These are phyloP conservation scores for Rhamnusium bicolor DNA, from an alignment of 2,888 invertebrate species.

Conservation along the genomic window DNA sequence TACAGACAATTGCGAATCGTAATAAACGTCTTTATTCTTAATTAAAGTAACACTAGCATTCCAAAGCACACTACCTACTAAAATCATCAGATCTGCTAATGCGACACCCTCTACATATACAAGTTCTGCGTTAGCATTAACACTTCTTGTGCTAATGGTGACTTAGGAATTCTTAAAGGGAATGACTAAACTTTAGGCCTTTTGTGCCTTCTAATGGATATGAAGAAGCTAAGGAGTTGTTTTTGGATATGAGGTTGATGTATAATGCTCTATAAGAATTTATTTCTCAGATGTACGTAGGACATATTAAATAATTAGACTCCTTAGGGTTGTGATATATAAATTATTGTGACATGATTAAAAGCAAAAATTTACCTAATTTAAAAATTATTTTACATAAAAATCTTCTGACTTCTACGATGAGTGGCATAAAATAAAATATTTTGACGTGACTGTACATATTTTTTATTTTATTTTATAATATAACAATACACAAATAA, in stretches of 20 bases:
- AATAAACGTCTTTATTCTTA: conserved; percentile 69
- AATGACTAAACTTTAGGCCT: conserved; percentile 70
- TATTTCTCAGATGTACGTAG: conserved; percentile 31
- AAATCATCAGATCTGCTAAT: conserved; percentile 67
- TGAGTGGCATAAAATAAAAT: no score
- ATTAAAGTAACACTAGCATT: conserved; percentile 67
- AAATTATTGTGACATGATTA: no score
- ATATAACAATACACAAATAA: no score
- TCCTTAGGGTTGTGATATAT: no score
- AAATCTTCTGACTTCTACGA: no score
- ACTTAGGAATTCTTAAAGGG: conserved; percentile 70
- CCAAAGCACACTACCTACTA: conserved; percentile 61
- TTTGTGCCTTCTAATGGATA: conserved; percentile 67
- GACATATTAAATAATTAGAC: conserved; percentile 27
- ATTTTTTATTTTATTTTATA: no score
- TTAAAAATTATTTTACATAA: no score
- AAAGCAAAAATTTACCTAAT: no score
- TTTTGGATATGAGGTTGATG: conserved; percentile 56
- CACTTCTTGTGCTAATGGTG: conserved; percentile 65
- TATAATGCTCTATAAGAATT: conserved; percentile 56
- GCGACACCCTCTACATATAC: conserved; percentile 60
- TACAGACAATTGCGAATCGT: conserved; percentile 67
- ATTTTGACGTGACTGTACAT: no score
- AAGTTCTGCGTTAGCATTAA: conserved; percentile 62
- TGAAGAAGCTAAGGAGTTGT: conserved; percentile 59